A percentile compares a stretch with the other conserved stretches of the same genome.
Conservation (phyloP, 1,140 invertebrate genomes). For the Melipona quadrifasciata region DNA sequence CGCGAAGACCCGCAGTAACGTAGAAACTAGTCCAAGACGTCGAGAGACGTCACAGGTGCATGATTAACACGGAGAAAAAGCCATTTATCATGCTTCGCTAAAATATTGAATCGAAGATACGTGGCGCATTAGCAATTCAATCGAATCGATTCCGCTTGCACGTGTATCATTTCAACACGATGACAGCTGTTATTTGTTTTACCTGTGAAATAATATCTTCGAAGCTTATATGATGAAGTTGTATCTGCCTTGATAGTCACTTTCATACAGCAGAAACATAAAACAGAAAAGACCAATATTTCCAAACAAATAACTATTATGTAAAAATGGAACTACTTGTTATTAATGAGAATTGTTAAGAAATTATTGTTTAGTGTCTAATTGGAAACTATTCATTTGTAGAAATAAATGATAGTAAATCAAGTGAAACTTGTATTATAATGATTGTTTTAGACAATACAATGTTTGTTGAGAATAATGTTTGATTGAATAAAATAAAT, state of each 20-base stretch:
- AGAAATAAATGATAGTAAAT: background rate
- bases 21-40: too few species aligned
- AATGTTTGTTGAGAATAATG: background rate
- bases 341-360: background rate
- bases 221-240: background rate
- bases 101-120: conserved; percentile 15
- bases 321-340: background rate
- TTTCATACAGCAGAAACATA: background rate
- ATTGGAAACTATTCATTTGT: background rate
- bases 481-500: background rate
- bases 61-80: conserved; percentile 16
- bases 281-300: background rate
- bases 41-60: background rate
- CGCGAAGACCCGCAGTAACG: too few species aligned
- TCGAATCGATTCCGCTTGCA: conserved; percentile 8
- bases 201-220: background rate
- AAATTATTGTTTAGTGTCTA: background rate
- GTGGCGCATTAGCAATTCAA: conserved; percentile 29
- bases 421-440: background rate
- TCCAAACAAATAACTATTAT: background rate
- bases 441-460: background rate
- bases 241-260: background rate
- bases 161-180: background rate
- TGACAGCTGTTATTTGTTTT: conserved; percentile 32
- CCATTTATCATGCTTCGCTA: conserved; percentile 23